These are phyloP conservation scores for Gastrophysa polygoni DNA, from an alignment of 2,888 invertebrate genomes.

Conservation along the genomic window DNA sequence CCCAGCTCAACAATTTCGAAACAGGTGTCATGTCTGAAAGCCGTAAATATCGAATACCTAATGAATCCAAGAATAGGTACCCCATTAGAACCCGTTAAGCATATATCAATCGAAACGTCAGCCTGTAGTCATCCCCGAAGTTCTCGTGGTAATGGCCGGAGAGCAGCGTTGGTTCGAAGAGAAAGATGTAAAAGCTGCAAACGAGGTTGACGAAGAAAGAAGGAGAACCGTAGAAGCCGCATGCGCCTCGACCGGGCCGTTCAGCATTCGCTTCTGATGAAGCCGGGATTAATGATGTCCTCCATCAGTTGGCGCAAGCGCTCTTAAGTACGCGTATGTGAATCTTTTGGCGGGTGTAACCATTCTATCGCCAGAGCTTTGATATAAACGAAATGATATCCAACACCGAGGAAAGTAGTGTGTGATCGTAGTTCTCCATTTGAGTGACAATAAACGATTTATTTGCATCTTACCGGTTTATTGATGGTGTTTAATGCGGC, in stretches of 20 bases:
- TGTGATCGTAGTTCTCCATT: conserved; percentile 44
- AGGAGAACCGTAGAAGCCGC: conserved; percentile 41
- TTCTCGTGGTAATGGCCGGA: conserved; percentile 44
- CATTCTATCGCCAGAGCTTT: conserved; percentile 48
- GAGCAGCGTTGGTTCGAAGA: background rate
- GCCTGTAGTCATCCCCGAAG: conserved; percentile 46
- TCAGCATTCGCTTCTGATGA: conserved; percentile 44
- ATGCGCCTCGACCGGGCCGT: conserved; percentile 41
- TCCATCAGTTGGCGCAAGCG: conserved; percentile 50
- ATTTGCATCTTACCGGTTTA: conserved; percentile 45
- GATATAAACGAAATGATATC: conserved; percentile 52
- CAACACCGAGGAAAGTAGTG: conserved; percentile 45
- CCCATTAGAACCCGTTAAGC: conserved; percentile 44
- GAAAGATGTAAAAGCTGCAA: background rate
- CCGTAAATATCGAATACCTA: conserved; percentile 53
- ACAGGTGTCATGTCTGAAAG: conserved; percentile 52
- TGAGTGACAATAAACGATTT: conserved; percentile 46
- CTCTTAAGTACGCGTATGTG: conserved; percentile 47
- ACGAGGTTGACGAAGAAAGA: conserved; percentile 2
- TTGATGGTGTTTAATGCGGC: conserved; percentile 31
- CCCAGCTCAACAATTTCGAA: conserved; percentile 22
- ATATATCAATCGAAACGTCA: conserved; percentile 47
- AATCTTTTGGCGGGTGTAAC: conserved; percentile 54
- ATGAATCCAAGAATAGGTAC: conserved; percentile 53
- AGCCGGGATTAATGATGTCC: conserved; percentile 34